Evolutionary conservation across 1,140 invertebrate species (phyloP), one percentile per base, ranked within the genome.

Genomic region (Drosophila guanche): DNA sequence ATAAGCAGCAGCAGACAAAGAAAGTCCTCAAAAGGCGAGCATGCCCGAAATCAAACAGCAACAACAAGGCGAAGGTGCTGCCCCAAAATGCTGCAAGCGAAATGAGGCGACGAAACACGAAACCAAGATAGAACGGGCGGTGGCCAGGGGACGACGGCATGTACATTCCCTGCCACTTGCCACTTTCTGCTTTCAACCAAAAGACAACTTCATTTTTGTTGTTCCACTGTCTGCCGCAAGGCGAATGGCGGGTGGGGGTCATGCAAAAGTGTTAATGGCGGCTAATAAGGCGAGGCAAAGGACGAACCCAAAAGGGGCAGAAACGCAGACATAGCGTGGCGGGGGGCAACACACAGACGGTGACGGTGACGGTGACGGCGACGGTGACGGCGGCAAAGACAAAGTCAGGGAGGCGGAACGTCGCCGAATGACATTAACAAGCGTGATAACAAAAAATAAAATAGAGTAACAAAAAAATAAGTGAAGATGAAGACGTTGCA

Each of bases 251-350:
- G 27, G 4, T 8, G 7, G 33, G 37, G 56, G 65, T 56, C 62
- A 69, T 51, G 52, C 79, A 83, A 79, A 83, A 83, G 79, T 83
- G 79, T 83, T 83, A 83, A 83, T 83, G 79, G 79, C 70, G 65
- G 79, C 79, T 83, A 83, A 83, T 83, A 83, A 83, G 79, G 79
- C 79, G 70, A 54, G 66, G 70, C 65, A 83, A 78, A 61, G 79
- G 78, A 66, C 61, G 58, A 62, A 63, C 48, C 45, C 27, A 16
- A 10, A 53, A 41, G 37, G n/a, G 22, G 7, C 5, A n/a, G 14
- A 23, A 12, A 16, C 25, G 4, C 14, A 27, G 29, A 53, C 33
- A 27, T 6, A 27, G 25, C 16, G 0, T 20, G 16, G 16, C 16
- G 25, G 29, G 29, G 29, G 3, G 16, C 0, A 20, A 20, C 16